Evolutionary conservation across 2,888 invertebrate species (phyloP).

Genomic region (Drosophila putrida): DNA sequence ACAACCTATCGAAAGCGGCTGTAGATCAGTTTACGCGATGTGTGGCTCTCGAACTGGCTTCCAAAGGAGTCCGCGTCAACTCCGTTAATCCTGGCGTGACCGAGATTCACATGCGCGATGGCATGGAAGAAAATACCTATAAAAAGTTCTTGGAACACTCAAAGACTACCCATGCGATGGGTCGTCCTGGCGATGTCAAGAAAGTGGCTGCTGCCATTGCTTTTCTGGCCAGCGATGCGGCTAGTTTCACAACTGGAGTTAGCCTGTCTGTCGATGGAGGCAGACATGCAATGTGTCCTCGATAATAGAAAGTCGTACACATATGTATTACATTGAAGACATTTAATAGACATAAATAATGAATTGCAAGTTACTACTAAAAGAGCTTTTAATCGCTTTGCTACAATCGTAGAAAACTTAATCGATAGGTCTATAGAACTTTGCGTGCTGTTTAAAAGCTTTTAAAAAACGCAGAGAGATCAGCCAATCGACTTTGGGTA

Average conservation of each 20-base stretch:
- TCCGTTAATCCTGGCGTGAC: slow-evolving; percentile 97
- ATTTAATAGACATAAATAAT: slow-evolving; percentile 38
- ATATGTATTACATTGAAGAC: slow-evolving; percentile 8
- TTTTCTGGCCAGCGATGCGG: slow-evolving; percentile 93
- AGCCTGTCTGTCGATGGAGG: slow-evolving; percentile 90
- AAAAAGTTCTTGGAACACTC: slow-evolving; percentile 92
- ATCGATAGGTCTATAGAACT: too few relatives aligned
- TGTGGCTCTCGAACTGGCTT: slow-evolving; percentile 92
- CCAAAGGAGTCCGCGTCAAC: slow-evolving; percentile 93
- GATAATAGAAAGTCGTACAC: slow-evolving; percentile 84
- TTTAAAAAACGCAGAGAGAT: too few relatives aligned
- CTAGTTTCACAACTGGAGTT: slow-evolving; percentile 90
- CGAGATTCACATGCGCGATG: slow-evolving; percentile 92
- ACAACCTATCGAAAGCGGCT: slow-evolving; percentile 96
- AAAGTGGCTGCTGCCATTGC: slow-evolving; percentile 96
- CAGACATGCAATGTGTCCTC: slow-evolving; percentile 88
- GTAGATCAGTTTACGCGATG: slow-evolving; percentile 97
- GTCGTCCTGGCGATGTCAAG: slow-evolving; percentile 92
- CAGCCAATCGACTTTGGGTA: too few relatives aligned
- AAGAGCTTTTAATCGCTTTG: not conserved
- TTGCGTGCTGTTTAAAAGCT: too few relatives aligned
- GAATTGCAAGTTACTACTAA: not conserved
- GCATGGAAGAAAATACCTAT: slow-evolving; percentile 92
- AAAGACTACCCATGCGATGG: slow-evolving; percentile 94
- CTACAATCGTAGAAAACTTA: too few relatives aligned